phyloP scores from a whole-genome alignment of 1,140 invertebrate genomes.

The Teleogryllus occipitalis region DNA sequence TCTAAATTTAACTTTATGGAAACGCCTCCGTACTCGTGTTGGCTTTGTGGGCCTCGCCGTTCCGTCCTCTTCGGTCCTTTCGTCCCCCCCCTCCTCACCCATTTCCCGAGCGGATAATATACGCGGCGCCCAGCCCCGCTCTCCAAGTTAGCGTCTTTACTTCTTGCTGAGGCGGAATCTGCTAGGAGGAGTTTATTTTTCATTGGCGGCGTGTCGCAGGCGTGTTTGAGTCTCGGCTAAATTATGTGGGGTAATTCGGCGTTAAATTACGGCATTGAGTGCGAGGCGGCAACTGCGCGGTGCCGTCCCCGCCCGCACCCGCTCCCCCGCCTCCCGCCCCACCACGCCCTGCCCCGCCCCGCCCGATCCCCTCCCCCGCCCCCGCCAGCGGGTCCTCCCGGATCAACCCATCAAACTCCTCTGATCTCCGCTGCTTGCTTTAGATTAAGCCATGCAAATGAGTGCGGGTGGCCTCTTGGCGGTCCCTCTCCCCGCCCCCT shows the following conservation, averaged over 20 bases:
- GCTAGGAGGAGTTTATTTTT: neutral
- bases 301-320: neutral
- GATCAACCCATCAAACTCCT: neutral
- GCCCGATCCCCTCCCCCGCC: too few species aligned
- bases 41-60: neutral
- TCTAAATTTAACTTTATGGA: neutral
- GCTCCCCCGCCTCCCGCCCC: too few species aligned
- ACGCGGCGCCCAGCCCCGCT: neutral
- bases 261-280: slow-evolving; percentile 1
- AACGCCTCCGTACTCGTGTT: neutral
- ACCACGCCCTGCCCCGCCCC: too few species aligned
- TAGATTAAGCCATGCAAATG: neutral
- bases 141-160: neutral
- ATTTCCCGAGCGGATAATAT: neutral
- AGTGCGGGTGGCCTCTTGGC: neutral
- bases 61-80: neutral
- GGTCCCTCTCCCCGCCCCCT: neutral
- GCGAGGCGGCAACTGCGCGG: neutral
- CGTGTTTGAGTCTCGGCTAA: neutral
- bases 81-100: neutral
- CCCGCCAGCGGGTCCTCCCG: neutral
- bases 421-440: neutral
- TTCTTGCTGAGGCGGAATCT: neutral
- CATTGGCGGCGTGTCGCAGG: neutral
- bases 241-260: neutral